A percentile compares a stretch with the other conserved stretches of the same genome.
Evolutionary conservation across 2,113 vertebrate species (phyloP).

Genomic region (Forbesichthys agassizii): DNA sequence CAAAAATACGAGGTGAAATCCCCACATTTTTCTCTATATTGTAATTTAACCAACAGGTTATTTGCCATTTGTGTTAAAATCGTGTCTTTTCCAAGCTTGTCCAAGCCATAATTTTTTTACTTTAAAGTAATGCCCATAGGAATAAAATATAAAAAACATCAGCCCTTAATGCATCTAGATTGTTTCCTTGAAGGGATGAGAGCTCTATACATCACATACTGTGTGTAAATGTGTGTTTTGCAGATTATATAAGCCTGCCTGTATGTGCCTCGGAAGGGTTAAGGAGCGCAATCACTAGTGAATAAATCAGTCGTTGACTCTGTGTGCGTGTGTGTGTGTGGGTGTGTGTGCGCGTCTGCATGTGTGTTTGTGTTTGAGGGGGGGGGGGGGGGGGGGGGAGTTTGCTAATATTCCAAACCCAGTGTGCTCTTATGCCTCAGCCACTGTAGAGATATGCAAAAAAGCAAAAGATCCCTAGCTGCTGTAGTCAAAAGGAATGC

Average conservation of each 20-base stretch:
- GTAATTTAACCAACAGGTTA: too few relatives aligned
- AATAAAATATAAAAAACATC: neutral
- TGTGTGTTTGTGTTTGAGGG: conserved; percentile 1
- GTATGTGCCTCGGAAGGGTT: conserved; percentile 32
- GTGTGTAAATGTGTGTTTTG: conserved; percentile 30
- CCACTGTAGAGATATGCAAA: conserved; percentile 3
- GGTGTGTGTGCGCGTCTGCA: neutral
- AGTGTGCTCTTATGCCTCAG: conserved; percentile 16
- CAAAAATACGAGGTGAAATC: too few relatives aligned
- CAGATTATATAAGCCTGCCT: conserved; percentile 41
- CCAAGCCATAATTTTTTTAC: neutral
- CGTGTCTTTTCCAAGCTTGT: neutral
- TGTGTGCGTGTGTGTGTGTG: conserved; percentile 2
- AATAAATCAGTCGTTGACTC: conserved; percentile 29
- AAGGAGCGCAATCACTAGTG: conserved; percentile 28
- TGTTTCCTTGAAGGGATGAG: neutral
- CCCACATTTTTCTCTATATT: too few relatives aligned
- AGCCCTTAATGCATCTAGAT: neutral
- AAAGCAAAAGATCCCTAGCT: neutral
- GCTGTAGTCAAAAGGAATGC: too few relatives aligned
- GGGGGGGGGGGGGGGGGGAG: neutral
- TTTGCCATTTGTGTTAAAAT: too few relatives aligned
- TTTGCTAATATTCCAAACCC: too few relatives aligned
- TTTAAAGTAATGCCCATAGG: neutral
- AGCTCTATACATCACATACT: conserved; percentile 14